Evolutionary conservation across 2,113 vertebrate species (phyloP).

Genomic region (Nothobranchius furzeri): DNA sequence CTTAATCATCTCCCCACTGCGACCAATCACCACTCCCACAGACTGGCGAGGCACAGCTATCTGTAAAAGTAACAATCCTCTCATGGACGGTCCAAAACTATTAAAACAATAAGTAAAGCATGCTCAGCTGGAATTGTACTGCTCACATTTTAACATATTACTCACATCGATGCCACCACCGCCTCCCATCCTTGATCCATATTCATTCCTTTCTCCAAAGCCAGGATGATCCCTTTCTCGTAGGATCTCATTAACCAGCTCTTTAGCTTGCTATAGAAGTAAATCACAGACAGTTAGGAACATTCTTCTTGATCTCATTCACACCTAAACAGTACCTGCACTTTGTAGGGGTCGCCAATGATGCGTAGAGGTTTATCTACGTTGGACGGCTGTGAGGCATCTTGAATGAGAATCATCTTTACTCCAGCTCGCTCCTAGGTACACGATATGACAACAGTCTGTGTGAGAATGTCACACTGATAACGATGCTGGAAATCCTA

Average conservation of each 20-base stretch:
- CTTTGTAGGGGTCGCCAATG: slow-evolving; percentile 94
- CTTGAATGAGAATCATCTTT: slow-evolving; percentile 95
- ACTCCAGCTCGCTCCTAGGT: slow-evolving; percentile 90
- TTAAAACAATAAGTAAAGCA: neutral
- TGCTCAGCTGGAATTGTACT: neutral
- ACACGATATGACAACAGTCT: neutral
- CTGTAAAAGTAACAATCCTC: slow-evolving; percentile 57
- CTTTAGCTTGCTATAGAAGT: slow-evolving; percentile 87
- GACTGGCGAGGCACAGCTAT: slow-evolving; percentile 90
- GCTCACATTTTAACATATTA: neutral
- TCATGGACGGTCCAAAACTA: neutral
- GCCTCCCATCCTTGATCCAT: slow-evolving; percentile 85
- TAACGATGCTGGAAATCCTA: neutral
- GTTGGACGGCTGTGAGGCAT: slow-evolving; percentile 89
- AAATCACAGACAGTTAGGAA: neutral
- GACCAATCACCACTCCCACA: slow-evolving; percentile 90
- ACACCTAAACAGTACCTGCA: slow-evolving; percentile 79
- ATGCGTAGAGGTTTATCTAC: slow-evolving; percentile 92
- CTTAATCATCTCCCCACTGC: slow-evolving; percentile 94
- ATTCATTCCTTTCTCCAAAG: slow-evolving; percentile 87
- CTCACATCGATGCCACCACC: slow-evolving; percentile 75
- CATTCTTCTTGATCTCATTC: neutral
- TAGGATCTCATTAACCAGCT: slow-evolving; percentile 94
- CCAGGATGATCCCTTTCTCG: slow-evolving; percentile 86
- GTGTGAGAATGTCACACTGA: neutral